A percentile compares a stretch with the other conserved stretches of the same genome.
phyloP scores from a whole-genome alignment of 1,140 invertebrate species.

The Pachyrhynchus sulphureomaculatus region DNA sequence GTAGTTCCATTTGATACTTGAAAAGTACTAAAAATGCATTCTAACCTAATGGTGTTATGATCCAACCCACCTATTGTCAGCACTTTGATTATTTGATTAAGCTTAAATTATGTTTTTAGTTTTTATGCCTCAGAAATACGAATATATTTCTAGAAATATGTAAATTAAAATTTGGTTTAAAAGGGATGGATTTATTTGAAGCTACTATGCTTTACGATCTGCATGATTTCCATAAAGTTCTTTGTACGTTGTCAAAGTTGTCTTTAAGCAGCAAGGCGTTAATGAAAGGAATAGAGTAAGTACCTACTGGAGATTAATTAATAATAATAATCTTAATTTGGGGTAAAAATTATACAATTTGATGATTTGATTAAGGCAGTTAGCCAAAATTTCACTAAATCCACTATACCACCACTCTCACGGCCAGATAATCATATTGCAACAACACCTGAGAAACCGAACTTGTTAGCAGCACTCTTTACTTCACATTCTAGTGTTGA shows the following conservation, averaged over 20 bases:
- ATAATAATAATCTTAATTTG: too few relatives aligned
- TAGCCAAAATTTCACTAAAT: too few relatives aligned
- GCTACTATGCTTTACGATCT: conserved; percentile 90
- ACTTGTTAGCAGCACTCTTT: too few relatives aligned
- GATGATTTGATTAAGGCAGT: too few relatives aligned
- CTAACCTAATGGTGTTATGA: neutral
- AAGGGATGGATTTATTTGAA: conserved; percentile 88
- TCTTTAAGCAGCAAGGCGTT: conserved; percentile 74
- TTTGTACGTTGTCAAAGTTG: conserved; percentile 84
- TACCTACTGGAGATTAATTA: too few relatives aligned
- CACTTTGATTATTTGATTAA: conserved; percentile 10
- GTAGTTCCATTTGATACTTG: too few relatives aligned
- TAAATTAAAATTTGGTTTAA: conserved; percentile 76
- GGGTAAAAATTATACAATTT: too few relatives aligned
- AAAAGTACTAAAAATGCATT: too few relatives aligned
- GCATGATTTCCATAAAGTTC: conserved; percentile 88
- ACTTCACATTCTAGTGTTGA: too few relatives aligned
- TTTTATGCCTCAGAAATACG: conserved; percentile 93
- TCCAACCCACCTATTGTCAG: neutral
- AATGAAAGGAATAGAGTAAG: conserved; percentile 60
- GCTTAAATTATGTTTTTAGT: conserved; percentile 78
- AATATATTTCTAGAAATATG: conserved; percentile 88
- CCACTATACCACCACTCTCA: too few relatives aligned
- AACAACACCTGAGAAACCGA: too few relatives aligned
- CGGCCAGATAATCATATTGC: too few relatives aligned